These are phyloP conservation scores for Poecilus cupreus DNA, from an alignment of 2,888 invertebrate species.

Conservation along the genomic window DNA sequence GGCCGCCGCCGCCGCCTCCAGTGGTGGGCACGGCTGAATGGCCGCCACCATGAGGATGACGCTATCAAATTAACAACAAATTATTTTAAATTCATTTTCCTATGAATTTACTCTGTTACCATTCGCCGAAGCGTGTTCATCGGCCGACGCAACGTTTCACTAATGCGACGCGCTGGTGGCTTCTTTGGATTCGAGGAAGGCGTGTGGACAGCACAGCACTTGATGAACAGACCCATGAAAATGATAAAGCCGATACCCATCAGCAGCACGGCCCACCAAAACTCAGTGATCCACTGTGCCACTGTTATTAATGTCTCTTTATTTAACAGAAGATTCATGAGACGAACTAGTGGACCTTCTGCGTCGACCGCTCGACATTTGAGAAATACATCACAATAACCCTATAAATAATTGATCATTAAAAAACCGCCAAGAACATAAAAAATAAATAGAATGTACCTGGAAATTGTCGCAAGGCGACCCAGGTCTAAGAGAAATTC, in stretches of 20 bases:
- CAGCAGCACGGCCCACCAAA: constrained; percentile 96
- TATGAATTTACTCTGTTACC: constrained; percentile 73
- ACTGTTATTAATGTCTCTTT: constrained; percentile 90
- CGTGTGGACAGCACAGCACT: constrained; percentile 99
- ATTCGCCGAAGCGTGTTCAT: constrained; percentile 94
- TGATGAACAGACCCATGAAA: constrained; percentile 98
- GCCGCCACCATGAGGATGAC: constrained; percentile 71
- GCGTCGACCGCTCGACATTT: constrained; percentile 99
- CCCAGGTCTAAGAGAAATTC: constrained; percentile 93
- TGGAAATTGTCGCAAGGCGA: constrained; percentile 99
- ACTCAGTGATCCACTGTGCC: constrained; percentile 94
- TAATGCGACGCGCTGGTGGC: constrained; percentile 93
- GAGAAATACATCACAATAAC: constrained; percentile 99
- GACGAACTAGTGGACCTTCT: constrained; percentile 96
- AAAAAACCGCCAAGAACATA: neutral
- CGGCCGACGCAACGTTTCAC: constrained; percentile 92
- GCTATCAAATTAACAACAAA: constrained; percentile 66
- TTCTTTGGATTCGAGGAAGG: constrained; percentile 99
- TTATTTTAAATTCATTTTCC: neutral
- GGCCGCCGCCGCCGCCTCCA: constrained; percentile 69
- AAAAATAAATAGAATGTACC: constrained; percentile 72
- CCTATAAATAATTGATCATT: constrained; percentile 74
- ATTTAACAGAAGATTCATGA: constrained; percentile 96
- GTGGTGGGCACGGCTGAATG: constrained; percentile 66
- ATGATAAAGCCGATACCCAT: constrained; percentile 94